Base-by-base conservation (phyloP, 2,888 invertebrate species). In the Pinctada fucata region DNA sequence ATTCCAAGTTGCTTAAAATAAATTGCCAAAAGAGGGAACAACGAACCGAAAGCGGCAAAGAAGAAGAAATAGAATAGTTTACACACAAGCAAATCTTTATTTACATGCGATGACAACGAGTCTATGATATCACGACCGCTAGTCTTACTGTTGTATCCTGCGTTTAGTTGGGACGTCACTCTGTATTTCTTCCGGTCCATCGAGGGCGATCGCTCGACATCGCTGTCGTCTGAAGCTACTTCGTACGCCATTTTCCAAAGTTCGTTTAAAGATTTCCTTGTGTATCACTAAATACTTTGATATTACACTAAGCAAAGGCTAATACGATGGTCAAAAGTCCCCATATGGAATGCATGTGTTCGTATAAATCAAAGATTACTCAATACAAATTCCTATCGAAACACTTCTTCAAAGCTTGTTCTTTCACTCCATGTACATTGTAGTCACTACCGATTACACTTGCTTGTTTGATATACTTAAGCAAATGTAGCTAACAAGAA, bases 1-100 rank as follows among this genome's bases (percentile, higher is more conserved):
- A 99, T 98, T 80, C 98, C 98, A 96, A 99, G 96, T 94, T 99
- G 99, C 94, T 99, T 99, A 94, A 99, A 99, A 94, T 99, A 99
- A 69, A 99, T 97, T 63, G 98, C 99, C 96, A 99, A 97, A 82
- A 99, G 94, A 0, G 99, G 99, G 92, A 99, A 99, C 16, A 99
- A 94, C 0, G 98, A 98, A 4, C 99, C 99, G 92, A 99, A 99
- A 1, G 99, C 99, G 66, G 99, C 97, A 93, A 99, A 99, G 94
- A 99, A 99, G 94, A 99, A 99, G 94, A 99, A 99, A 93, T 99
- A 99, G 93, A 99, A 99, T 47, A 97, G 96, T 93, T 99, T 99
- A 87, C 98, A 97, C 76, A 98, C 96, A 86, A 99, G 94, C 75
- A 99, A 78, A 65, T 90, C 90, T 72, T 85, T 85, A 82, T 90